Conservation (phyloP, 2,797 vertebrate genomes). For the Ciconia nigra region DNA sequence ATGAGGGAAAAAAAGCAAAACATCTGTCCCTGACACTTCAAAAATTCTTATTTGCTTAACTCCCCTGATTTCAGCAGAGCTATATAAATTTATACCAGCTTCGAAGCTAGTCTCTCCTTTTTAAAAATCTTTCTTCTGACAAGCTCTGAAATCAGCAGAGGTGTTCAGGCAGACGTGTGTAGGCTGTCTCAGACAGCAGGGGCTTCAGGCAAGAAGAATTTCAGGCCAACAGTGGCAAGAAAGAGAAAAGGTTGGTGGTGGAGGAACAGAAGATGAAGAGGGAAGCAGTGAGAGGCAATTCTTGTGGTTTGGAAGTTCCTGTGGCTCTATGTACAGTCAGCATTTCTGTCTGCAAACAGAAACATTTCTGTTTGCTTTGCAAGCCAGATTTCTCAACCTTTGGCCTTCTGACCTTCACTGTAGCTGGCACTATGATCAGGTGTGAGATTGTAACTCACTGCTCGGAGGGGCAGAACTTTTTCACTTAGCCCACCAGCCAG, state of each 20-base stretch:
- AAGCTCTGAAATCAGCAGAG: slow-evolving; percentile 1
- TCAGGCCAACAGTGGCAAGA: slow-evolving; percentile 41
- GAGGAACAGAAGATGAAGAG: slow-evolving; percentile 60
- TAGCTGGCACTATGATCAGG: slow-evolving; percentile 27
- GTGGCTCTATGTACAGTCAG: slow-evolving; percentile 66
- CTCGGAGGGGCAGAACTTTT: neutral
- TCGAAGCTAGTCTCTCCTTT: neutral
- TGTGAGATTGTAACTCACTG: neutral
- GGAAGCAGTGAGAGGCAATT: slow-evolving; percentile 62
- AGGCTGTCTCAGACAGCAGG: slow-evolving; percentile 59
- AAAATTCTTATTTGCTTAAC: slow-evolving; percentile 10
- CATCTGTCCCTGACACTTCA: slow-evolving; percentile 12
- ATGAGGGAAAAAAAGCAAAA: neutral
- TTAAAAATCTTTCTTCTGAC: neutral
- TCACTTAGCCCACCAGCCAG: neutral
- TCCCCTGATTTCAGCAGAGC: neutral
- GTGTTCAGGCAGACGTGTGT: slow-evolving; percentile 30
- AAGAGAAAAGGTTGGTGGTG: slow-evolving; percentile 46
- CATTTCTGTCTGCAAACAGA: slow-evolving; percentile 63
- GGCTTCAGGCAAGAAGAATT: slow-evolving; percentile 62
- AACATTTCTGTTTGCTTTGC: slow-evolving; percentile 60
- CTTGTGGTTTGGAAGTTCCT: slow-evolving; percentile 70
- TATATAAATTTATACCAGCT: neutral
- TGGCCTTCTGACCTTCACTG: slow-evolving; percentile 60
- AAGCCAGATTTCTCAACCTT: slow-evolving; percentile 63